Evolutionary conservation across 2,113 vertebrate genomes (phyloP).

Genomic region (Castor canadensis): DNA sequence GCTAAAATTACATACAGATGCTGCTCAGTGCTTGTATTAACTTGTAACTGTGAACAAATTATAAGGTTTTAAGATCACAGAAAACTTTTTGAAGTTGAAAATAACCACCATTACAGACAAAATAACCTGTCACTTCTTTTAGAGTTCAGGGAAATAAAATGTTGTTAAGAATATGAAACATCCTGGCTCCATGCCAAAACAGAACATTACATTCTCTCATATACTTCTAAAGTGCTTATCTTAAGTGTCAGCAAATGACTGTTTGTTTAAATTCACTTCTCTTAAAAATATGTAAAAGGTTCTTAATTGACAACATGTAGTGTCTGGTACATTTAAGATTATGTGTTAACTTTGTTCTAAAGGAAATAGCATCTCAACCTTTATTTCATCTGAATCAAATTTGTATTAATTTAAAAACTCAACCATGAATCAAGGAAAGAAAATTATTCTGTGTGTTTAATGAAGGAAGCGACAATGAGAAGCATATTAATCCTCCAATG

Average conservation of each 20-base stretch:
- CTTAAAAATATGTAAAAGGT: conserved; percentile 55
- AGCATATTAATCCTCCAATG: not conserved
- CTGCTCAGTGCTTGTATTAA: conserved; percentile 82
- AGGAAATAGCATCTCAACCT: not conserved
- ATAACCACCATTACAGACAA: conserved; percentile 86
- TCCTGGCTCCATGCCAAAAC: conserved; percentile 74
- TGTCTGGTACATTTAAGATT: not conserved
- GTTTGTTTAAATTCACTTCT: conserved; percentile 65
- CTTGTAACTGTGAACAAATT: conserved; percentile 85
- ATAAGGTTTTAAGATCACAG: conserved; percentile 87
- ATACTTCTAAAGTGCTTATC: conserved; percentile 79
- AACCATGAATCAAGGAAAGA: not conserved
- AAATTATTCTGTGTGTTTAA: not conserved
- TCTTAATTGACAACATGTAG: conserved; percentile 47
- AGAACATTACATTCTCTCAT: conserved; percentile 80
- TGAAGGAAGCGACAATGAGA: not conserved
- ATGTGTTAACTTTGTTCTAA: conserved; percentile 9
- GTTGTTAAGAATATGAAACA: conserved; percentile 81
- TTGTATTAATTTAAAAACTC: not conserved
- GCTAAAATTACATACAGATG: conserved; percentile 76
- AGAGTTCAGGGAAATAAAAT: conserved; percentile 84
- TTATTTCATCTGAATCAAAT: conserved; percentile 19
- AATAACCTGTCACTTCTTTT: conserved; percentile 88
- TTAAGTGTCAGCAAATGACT: conserved; percentile 73
- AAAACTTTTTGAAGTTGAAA: conserved; percentile 86